Base-by-base conservation (phyloP, 92 coral and sea anemone species). In the Bergia puertoricense region DNA sequence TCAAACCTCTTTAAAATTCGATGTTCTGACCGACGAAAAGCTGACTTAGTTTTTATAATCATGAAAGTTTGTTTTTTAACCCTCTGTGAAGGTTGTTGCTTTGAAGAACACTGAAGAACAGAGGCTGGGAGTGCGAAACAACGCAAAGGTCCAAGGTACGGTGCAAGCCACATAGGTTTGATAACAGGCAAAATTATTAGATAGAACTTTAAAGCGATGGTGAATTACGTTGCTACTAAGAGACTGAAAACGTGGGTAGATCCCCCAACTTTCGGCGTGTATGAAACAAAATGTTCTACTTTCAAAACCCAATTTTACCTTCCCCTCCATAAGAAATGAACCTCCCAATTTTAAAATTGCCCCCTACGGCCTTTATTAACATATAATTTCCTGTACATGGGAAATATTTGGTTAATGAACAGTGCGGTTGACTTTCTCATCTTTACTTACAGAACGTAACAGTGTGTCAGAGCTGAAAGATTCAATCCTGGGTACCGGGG, bases 91-190 rank as follows among this genome's bases (percentile, higher is more conserved):
- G 99, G 99, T 97, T 67, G 97, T 95, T 79, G 99, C 99, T n/a
- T 89, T 97, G 94, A 94, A 91, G 81, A 97, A 97, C 88, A 97
- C 99, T 15, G 99, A 97, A 86, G 99, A 97, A 71, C 99, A 97
- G 89, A 95, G 99, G 86, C 92, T 95, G 51, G 99, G 99, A 1
- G 99, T 97, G 38, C 88, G 96, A 62, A 95, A 92, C 83, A 97
- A 97, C 30, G 99, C 99, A 15, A 93, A 97, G 88, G 99, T 97
- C 13, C 82, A 72, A 88, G 97, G 99, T 95, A 39, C 40, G 48
- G 23, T 13, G 8, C 59, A n/a, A n/a, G 44, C 36, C 62, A 20
- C 5, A 36, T 37, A 0, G 67, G 57, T 41, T 39, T 82, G 68
- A n/a, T 82, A 20, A 10, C 65, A 36, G 65, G 44, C 14, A 42